These are phyloP conservation scores for Rachycentron canadum DNA, from an alignment of 2,797 vertebrate species.

Conservation along the genomic window DNA sequence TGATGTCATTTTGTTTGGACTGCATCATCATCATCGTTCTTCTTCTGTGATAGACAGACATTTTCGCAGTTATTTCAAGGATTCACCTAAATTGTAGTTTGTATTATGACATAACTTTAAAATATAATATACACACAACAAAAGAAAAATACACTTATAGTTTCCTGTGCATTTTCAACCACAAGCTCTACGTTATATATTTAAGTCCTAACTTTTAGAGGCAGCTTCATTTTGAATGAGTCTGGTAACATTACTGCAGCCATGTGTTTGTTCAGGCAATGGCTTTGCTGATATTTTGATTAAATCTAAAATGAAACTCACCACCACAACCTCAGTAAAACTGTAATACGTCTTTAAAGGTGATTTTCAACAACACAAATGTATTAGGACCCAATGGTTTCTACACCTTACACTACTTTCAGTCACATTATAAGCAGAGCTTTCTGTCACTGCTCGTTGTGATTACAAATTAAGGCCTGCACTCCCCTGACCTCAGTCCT, in stretches of 20 bases:
- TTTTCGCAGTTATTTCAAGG: neutral
- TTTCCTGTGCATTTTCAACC: neutral
- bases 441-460: neutral
- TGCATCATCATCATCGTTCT: constrained; percentile 78
- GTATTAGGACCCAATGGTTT: neutral
- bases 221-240: neutral
- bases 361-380: neutral
- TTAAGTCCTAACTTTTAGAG: neutral
- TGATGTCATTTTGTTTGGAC: constrained; percentile 61
- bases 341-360: neutral
- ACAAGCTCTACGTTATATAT: neutral
- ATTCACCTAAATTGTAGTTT: neutral
- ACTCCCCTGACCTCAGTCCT: constrained; percentile 13
- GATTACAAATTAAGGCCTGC: neutral
- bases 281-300: neutral
- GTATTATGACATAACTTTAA: neutral
- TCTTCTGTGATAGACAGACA: constrained; percentile 31
- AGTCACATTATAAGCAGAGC: neutral
- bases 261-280: neutral
- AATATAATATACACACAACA: neutral
- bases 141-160: neutral
- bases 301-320: neutral
- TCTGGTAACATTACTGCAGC: neutral
- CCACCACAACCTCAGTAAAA: neutral
- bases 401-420: neutral